Evolutionary conservation across 1,140 invertebrate species (phyloP).

Genomic region (Drosophila micromelanica): DNA sequence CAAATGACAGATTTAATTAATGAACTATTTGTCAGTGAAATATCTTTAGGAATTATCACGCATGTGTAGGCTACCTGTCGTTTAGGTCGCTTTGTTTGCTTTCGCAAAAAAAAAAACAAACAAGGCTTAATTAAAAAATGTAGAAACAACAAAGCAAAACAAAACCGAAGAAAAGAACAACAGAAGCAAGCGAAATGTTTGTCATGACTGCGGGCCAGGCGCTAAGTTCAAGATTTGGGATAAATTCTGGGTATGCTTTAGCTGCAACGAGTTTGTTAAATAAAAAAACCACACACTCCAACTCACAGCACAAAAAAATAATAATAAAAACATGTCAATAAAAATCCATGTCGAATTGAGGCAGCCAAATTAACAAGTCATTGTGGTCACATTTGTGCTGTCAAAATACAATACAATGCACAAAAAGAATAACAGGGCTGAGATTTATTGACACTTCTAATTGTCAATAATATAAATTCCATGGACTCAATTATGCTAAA

Average conservation of each 20-base stretch:
- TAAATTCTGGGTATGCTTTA: conserved; percentile 4
- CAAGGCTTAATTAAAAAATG: conserved; percentile 53
- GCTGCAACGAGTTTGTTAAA: not conserved
- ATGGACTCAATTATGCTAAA: conserved; percentile 71
- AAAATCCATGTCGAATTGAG: conserved; percentile 50
- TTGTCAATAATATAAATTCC: conserved; percentile 60
- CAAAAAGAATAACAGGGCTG: conserved; percentile 2
- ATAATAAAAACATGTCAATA: conserved; percentile 34
- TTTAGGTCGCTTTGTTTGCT: conserved; percentile 31
- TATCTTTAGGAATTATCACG: conserved; percentile 23
- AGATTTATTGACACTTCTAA: conserved; percentile 73
- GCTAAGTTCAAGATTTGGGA: not conserved
- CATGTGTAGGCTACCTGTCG: conserved; percentile 33
- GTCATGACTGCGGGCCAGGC: conserved; percentile 32
- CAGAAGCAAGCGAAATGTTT: conserved; percentile 19
- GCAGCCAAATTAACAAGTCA: conserved; percentile 59
- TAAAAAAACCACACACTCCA: not conserved
- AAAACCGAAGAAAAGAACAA: not conserved
- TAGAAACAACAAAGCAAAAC: conserved; percentile 29
- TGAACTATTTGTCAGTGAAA: conserved; percentile 37
- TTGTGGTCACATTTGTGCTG: conserved; percentile 39
- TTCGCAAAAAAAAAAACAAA: conserved; percentile 16
- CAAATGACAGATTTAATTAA: conserved; percentile 48
- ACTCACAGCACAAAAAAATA: conserved; percentile 9
- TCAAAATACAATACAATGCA: conserved; percentile 21